A percentile compares a stretch with the other conserved stretches of the same genome.
These are phyloP conservation scores for Siderastrea siderea DNA, from an alignment of 92 coral and sea anemone genomes.

Conservation along the genomic window DNA sequence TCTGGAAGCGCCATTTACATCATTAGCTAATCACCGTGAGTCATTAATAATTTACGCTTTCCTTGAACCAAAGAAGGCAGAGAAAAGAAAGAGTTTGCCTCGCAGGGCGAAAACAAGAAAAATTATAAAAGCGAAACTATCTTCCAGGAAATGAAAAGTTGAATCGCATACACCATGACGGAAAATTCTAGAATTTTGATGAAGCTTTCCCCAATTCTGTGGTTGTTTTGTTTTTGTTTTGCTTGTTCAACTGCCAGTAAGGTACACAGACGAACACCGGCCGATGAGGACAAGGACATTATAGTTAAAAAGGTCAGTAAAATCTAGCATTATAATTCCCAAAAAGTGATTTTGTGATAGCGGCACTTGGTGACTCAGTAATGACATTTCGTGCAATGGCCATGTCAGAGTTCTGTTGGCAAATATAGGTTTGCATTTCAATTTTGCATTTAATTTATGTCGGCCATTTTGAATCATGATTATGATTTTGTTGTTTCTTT, in stretches of 20 bases:
- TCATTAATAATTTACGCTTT: constrained; percentile 32
- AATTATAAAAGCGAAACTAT: background rate
- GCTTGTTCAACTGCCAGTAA: constrained; percentile 12
- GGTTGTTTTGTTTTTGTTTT: constrained; percentile 36
- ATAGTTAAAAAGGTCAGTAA: constrained; percentile 52
- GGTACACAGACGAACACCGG: constrained; percentile 26
- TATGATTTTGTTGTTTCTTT: background rate
- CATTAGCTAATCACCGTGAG: constrained; percentile 41
- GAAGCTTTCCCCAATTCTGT: background rate
- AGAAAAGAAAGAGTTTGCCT: constrained; percentile 14
- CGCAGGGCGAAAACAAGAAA: background rate
- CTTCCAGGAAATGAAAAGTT: constrained; percentile 24
- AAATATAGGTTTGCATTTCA: background rate
- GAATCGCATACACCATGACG: constrained; percentile 10
- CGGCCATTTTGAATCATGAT: constrained; percentile 25
- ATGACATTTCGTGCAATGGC: background rate
- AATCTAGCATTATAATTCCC: background rate
- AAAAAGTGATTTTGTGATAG: background rate
- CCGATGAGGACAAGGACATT: constrained; percentile 28
- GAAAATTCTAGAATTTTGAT: constrained; percentile 11
- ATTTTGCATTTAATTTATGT: background rate
- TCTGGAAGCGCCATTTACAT: constrained; percentile 18
- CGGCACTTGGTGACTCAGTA: background rate
- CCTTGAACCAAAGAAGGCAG: background rate
- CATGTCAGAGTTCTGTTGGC: too few species aligned